Conservation (phyloP, 2,888 invertebrate genomes). For the Cantharis flavilabris region DNA sequence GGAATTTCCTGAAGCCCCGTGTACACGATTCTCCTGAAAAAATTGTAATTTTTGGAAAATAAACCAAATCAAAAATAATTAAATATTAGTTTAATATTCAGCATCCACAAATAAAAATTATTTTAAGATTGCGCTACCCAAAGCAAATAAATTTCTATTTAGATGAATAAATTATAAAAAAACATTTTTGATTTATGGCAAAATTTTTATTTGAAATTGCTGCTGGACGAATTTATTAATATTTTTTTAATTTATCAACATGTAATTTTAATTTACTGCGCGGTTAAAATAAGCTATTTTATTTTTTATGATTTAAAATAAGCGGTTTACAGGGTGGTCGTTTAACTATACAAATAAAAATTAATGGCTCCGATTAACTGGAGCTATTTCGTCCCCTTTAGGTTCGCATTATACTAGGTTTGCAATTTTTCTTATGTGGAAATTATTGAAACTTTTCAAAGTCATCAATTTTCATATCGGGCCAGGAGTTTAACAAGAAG, state of each 20-base stretch:
- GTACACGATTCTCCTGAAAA: conserved; percentile 69
- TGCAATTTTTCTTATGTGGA: too few relatives aligned
- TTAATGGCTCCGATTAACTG: too few relatives aligned
- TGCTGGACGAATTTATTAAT: background rate
- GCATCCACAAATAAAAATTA: background rate
- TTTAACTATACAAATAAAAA: background rate
- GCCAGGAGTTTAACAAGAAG: background rate
- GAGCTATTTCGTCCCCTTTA: background rate
- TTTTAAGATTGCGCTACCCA: background rate
- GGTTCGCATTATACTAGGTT: too few relatives aligned
- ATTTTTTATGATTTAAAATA: background rate
- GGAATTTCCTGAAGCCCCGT: conserved; percentile 70
- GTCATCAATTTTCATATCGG: background rate
- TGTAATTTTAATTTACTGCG: background rate
- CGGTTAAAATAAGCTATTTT: background rate
- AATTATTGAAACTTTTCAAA: background rate
- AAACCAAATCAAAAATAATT: background rate
- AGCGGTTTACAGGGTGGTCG: background rate
- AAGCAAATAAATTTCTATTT: background rate
- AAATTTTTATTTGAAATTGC: background rate
- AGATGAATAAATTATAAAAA: background rate
- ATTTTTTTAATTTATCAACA: background rate
- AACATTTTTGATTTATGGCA: background rate
- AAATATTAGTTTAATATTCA: background rate
- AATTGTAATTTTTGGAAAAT: background rate